Evolutionary conservation across 2,113 vertebrate species (phyloP), one percentile per base, ranked within the genome.

Genomic region (Callipepla californica): DNA sequence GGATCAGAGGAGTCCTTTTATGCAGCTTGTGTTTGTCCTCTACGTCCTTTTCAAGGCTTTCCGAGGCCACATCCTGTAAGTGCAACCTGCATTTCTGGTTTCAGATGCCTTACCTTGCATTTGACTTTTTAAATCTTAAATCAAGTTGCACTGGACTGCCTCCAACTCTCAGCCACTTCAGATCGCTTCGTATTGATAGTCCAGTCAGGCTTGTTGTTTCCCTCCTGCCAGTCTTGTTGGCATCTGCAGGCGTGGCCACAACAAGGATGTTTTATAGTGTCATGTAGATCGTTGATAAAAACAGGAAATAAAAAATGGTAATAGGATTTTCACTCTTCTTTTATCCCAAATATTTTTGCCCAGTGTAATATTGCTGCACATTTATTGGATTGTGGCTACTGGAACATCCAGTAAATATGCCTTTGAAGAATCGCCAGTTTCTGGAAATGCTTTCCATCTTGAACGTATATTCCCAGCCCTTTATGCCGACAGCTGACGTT

Each of bases 341-440:
- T 58, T 72, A 59, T 70, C 59, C 51, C 65, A 38, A 80, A 4
- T 83, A 62, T 63, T 94, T 91, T 80, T 70, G 53, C 59, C 17
- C 38, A 23, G 40, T 38, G 48, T 62, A 85, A n/a, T 77, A 51
- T n/a, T 85, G 48, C 75, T 82, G n/a, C 25, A 3, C 7, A 0
- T 85, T 85, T 80, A 63, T 83, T 82, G 72, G 80, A 36, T 85
- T 0, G 0, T 66, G 67, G 44, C 63, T 85, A 7, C 85, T 80
- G 82, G 82, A 80, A 80, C 72, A 85, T 63, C 45, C 85, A 83
- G 82, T 74, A 80, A 89, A 67, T 63, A 70, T 11, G 65, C 34
- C 85, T 92, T 93, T 92, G 93, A 94, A 85, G 75, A 90, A 40
- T 1, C 87, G 87, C 78, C 85, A 65, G 55, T 85, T 93, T 90